Conservation (phyloP, 35 echinoderm and acorn worm genomes). For the Patiria miniata region DNA sequence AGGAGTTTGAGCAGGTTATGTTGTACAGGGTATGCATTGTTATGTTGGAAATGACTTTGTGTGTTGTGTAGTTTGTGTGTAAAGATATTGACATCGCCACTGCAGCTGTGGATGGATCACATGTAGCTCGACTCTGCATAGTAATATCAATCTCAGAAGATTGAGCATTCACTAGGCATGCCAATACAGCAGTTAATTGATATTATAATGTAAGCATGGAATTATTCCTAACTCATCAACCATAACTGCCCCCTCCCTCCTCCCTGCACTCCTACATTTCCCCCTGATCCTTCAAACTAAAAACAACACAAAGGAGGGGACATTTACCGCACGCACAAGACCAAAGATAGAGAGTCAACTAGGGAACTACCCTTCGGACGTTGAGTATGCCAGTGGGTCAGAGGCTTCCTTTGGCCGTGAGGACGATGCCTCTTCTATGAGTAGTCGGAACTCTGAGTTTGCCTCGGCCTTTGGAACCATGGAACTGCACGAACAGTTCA, state of each 20-base stretch:
- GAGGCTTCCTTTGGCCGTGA: constrained; percentile 22
- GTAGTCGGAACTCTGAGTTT: constrained; percentile 47
- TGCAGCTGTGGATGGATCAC: too few species aligned
- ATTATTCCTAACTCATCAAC: not conserved
- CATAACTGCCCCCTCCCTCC: not conserved
- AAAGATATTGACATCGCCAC: too few species aligned
- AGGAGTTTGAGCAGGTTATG: too few species aligned
- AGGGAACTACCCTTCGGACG: constrained; percentile 64
- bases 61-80: too few species aligned
- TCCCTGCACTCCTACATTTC: constrained; percentile 6
- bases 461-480: constrained; percentile 75
- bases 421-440: constrained; percentile 57
- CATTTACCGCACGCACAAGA: constrained; percentile 83
- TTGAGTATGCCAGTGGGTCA: constrained; percentile 58
- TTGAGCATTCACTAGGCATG: too few species aligned
- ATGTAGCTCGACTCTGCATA: too few species aligned
- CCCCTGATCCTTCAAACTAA: not conserved
- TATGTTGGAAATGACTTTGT: too few species aligned
- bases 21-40: too few species aligned
- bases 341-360: constrained; percentile 91
- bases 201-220: not conserved
- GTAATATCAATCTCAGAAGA: too few species aligned
- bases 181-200: too few species aligned
- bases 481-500: constrained; percentile 91
- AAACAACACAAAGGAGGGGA: constrained; percentile 80